phyloP scores from a whole-genome alignment of 2,113 vertebrate species.

The Rousettus leschenaultii region DNA sequence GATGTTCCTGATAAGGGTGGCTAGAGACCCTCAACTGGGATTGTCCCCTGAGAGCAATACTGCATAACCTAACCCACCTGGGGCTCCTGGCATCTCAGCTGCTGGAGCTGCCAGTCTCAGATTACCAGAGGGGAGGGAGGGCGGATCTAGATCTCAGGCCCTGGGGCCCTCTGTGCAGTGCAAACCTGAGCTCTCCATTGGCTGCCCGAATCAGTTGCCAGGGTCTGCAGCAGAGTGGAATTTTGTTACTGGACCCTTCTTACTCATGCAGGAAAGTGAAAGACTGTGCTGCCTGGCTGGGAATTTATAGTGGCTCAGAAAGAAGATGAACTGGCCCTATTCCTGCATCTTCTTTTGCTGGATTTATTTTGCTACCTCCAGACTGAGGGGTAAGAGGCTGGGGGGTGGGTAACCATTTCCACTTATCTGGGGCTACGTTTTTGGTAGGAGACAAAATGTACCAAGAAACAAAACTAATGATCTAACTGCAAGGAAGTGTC shows the following conservation, averaged over 20 bases:
- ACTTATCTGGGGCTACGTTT: background rate
- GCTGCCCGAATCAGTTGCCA: fast-evolving
- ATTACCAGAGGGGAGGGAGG: slow-evolving; percentile 66
- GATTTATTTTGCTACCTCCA: slow-evolving; percentile 68
- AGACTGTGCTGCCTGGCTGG: background rate
- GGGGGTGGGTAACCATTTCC: background rate
- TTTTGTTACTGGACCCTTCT: background rate
- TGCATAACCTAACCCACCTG: background rate
- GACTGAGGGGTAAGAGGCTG: slow-evolving; percentile 76
- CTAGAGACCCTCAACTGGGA: background rate
- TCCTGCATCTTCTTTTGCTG: slow-evolving; percentile 62
- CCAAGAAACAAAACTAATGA: background rate
- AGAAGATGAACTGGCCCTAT: slow-evolving; percentile 59
- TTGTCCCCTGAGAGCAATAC: background rate
- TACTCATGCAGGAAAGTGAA: background rate
- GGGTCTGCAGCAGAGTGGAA: background rate
- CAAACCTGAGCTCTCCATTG: background rate
- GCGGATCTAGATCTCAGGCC: background rate
- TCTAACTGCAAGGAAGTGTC: too few species aligned
- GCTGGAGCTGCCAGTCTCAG: slow-evolving; percentile 60
- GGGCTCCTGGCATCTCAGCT: background rate
- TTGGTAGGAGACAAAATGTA: background rate
- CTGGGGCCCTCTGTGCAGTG: background rate
- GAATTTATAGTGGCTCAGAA: background rate
- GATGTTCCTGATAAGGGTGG: background rate